Conservation (phyloP, 2,797 vertebrate genomes). For the Tragopan temminckii region DNA sequence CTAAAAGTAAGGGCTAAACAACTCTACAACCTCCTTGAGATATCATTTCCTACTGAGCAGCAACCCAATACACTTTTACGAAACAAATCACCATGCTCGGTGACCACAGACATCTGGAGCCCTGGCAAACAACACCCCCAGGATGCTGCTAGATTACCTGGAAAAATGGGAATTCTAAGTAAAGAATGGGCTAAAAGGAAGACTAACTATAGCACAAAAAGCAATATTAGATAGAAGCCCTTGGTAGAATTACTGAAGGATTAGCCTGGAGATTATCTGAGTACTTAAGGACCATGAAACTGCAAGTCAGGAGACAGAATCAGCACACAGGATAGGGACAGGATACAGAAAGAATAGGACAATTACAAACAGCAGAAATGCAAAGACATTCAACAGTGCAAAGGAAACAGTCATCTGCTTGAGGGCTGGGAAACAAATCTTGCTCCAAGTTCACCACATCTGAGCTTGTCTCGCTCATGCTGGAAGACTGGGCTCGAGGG, state of each 20-base stretch:
- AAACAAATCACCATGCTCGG: neutral
- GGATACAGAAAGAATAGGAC: neutral
- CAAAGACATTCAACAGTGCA: neutral
- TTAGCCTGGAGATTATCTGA: neutral
- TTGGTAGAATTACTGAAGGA: neutral
- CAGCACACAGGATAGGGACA: neutral
- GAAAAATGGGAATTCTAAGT: neutral
- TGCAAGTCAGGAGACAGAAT: neutral
- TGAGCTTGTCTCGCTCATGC: rapidly evolving
- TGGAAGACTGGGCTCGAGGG: neutral
- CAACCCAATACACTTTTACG: neutral
- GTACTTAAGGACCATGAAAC: neutral
- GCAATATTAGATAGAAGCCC: neutral
- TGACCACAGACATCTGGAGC: neutral
- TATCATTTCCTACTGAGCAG: neutral
- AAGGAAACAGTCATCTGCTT: neutral
- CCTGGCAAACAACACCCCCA: neutral
- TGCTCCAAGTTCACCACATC: neutral
- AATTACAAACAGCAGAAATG: neutral
- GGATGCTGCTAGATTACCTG: neutral
- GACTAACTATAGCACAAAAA: neutral
- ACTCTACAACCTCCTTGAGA: neutral
- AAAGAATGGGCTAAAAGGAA: neutral
- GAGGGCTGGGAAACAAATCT: neutral
- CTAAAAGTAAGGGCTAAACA: neutral